These are phyloP conservation scores for Philaenus spumarius DNA, from an alignment of 1,140 invertebrate genomes.

Conservation along the genomic window DNA sequence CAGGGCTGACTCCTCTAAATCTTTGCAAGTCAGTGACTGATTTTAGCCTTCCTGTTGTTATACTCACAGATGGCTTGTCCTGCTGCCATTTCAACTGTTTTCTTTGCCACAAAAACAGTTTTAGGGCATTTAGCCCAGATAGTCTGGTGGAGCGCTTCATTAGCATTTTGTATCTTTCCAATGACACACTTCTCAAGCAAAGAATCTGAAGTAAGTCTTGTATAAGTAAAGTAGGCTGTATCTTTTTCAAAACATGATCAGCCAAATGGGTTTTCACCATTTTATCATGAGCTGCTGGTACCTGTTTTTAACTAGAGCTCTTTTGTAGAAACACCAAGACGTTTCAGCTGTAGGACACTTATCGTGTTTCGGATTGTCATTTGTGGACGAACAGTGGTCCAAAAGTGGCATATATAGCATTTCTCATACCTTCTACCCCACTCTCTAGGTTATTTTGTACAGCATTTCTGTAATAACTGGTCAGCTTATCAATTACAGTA, in stretches of 20 bases:
- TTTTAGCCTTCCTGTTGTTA: background rate
- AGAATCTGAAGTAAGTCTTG: too few relatives aligned
- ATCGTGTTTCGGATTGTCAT: background rate
- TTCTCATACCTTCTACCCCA: background rate
- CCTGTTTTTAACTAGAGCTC: background rate
- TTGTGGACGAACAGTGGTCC: background rate
- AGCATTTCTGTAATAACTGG: background rate
- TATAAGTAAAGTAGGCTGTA: too few relatives aligned
- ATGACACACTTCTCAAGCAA: too few relatives aligned
- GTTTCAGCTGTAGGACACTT: background rate
- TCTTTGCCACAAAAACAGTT: background rate
- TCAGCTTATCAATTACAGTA: background rate
- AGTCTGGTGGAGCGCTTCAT: background rate
- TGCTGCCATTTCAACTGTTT: background rate
- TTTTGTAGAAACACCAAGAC: constrained; percentile 3
- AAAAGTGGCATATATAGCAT: background rate
- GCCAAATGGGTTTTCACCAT: too few relatives aligned
- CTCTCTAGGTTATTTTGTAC: background rate
- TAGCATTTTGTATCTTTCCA: too few relatives aligned
- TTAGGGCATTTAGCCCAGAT: background rate
- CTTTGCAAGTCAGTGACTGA: background rate
- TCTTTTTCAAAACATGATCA: too few relatives aligned
- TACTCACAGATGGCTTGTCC: background rate
- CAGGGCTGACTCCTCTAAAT: background rate
- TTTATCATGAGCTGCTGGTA: background rate